A percentile compares a stretch with the other conserved stretches of the same genome.
phyloP scores from a whole-genome alignment of 2,797 vertebrate species.

The Streptopelia turtur region DNA sequence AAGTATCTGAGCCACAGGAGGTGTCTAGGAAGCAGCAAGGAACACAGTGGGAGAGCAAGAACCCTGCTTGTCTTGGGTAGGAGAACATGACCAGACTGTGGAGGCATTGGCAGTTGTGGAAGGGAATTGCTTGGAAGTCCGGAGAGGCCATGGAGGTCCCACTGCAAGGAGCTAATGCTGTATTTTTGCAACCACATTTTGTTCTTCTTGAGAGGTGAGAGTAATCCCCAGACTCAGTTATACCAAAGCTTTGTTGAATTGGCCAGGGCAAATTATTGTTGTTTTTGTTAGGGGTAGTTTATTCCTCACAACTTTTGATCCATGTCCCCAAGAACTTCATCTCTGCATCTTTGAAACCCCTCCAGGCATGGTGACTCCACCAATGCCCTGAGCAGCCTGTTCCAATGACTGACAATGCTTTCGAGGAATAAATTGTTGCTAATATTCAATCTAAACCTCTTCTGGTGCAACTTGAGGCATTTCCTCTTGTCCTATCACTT shows the following conservation, averaged over 20 bases:
- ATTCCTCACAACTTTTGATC: not conserved
- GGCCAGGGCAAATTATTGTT: not conserved
- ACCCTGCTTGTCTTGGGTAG: not conserved
- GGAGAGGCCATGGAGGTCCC: not conserved
- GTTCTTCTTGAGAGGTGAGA: not conserved
- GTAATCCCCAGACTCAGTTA: not conserved
- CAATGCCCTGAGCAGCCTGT: no score
- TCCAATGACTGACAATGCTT: no score
- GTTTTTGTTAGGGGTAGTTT: not conserved
- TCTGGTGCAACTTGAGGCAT: no score
- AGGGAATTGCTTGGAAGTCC: not conserved
- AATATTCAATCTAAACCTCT: no score
- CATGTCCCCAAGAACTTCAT: no score
- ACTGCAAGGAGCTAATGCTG: not conserved
- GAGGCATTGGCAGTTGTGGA: not conserved
- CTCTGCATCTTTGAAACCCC: no score
- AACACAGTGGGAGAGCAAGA: not conserved
- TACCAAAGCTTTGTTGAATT: not conserved
- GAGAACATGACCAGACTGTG: not conserved
- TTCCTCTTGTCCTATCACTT: no score
- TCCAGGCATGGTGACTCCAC: no score
- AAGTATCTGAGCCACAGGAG: not conserved
- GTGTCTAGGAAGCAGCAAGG: not conserved
- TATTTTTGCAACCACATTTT: not conserved
- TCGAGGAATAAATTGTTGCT: no score